Base-by-base conservation (phyloP, 2,888 invertebrate genomes). In the Cremastinae sp. region DNA sequence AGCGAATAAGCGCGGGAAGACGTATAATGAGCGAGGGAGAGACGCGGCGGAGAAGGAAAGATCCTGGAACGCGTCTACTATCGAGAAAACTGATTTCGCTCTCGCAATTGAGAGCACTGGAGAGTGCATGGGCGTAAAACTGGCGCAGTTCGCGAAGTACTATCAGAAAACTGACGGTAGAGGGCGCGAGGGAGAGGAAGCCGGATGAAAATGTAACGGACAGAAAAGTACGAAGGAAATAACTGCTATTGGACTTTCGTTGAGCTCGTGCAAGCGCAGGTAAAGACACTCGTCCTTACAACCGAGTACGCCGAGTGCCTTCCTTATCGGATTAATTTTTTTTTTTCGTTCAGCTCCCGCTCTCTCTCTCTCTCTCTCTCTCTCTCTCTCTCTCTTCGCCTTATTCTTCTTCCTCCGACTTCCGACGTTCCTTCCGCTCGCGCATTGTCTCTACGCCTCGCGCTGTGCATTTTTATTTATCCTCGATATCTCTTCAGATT, bases 11-110 rank as follows among this genome's bases (percentile, higher is more conserved):
- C 14, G n/a, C 38, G 22, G 16, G 8, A 14, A 36, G 36, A 56
- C 14, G n/a, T 18, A 2, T 49, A 18, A 18, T 16, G n/a, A 47
- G 18, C 36, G 61, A 14, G 49, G 43, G 43, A 51, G 41, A 41
- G 41, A 51, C 16, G 14, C 12, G 12, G 16, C 16, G 59, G 9
- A 34, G 14, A 7, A 28, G 28, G 10, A 10, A 22, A 20, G 41
- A 20, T 4, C 22, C 34, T 10, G 49, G n/a, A 41, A 20, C 22
- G 47, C 41, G 62, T 69, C 38, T 51, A 64, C 73, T 56, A 68
- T 76, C 62, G 51, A 51, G 68, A 58, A 64, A 73, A 73, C 73
- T 72, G 72, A 72, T 62, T 76, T 68, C 73, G 51, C 59, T 51
- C 41, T 41, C 49, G 43, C 43, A 58, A 51, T 56, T 43, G 72